These are phyloP conservation scores for Lanius collurio DNA, from an alignment of 2,113 vertebrate species.

Conservation along the genomic window DNA sequence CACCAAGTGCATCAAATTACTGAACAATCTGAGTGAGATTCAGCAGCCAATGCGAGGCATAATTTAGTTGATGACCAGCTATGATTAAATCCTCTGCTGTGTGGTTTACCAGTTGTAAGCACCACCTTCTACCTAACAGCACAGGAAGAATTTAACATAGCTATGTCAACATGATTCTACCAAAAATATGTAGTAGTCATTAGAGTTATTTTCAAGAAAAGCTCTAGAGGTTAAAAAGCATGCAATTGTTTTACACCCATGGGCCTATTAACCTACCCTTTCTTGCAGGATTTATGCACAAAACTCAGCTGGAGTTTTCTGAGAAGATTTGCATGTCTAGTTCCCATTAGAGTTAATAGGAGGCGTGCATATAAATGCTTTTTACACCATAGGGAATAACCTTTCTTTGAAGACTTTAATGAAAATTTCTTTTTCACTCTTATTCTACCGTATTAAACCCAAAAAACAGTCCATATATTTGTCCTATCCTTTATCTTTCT, in stretches of 20 bases:
- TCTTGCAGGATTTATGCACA: conserved; percentile 13
- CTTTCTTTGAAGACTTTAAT: conserved; percentile 22
- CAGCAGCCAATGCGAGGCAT: not conserved
- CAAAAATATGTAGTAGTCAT: not conserved
- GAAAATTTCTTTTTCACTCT: not conserved
- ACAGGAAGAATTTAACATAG: not conserved
- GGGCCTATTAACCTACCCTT: not conserved
- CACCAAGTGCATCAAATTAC: not conserved
- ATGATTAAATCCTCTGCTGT: not conserved
- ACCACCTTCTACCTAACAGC: not conserved
- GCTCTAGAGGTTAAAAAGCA: not conserved
- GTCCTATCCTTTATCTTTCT: not conserved
- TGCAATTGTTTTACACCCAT: not conserved
- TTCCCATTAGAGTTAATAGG: conserved; percentile 1
- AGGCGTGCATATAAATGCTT: not conserved
- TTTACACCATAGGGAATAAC: not conserved
- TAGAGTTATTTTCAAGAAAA: not conserved
- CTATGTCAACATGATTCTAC: not conserved
- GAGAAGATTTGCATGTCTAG: conserved; percentile 1
- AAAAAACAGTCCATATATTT: not conserved
- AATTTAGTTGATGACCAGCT: not conserved
- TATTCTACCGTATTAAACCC: not conserved
- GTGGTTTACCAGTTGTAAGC: not conserved
- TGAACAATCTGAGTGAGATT: not conserved
- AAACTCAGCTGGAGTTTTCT: not conserved